These are phyloP conservation scores for Damaliscus lunatus DNA, from an alignment of 2,113 vertebrate species.

Conservation along the genomic window DNA sequence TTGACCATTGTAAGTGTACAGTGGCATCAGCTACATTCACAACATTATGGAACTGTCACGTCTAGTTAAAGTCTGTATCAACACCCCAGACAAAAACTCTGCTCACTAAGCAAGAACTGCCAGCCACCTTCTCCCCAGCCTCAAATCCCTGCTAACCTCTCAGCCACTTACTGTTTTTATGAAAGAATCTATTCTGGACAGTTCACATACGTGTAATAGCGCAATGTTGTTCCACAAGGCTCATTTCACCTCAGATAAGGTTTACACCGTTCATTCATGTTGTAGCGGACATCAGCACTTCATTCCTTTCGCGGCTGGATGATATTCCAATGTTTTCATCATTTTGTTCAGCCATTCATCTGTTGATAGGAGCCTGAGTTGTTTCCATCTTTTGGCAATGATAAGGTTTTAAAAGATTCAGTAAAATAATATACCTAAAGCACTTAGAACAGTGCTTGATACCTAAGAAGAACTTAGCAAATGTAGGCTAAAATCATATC, in stretches of 20 bases:
- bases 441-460: not conserved
- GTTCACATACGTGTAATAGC: not conserved
- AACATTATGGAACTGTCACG: not conserved
- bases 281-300: not conserved
- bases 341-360: not conserved
- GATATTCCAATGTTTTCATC: not conserved
- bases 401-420: not conserved
- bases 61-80: not conserved
- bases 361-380: not conserved
- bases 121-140: not conserved
- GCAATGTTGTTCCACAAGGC: not conserved
- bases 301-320: not conserved
- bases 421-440: not conserved
- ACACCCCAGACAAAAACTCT: not conserved
- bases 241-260: not conserved
- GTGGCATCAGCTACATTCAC: not conserved
- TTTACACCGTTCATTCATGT: not conserved
- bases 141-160: not conserved
- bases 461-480: not conserved
- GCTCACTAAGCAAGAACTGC: not conserved
- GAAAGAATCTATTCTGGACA: not conserved
- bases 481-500: not conserved
- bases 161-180: not conserved
- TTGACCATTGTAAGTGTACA: not conserved
- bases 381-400: not conserved